phyloP scores from a whole-genome alignment of 2,797 vertebrate genomes.

The Pteronotus mesoamericanus region DNA sequence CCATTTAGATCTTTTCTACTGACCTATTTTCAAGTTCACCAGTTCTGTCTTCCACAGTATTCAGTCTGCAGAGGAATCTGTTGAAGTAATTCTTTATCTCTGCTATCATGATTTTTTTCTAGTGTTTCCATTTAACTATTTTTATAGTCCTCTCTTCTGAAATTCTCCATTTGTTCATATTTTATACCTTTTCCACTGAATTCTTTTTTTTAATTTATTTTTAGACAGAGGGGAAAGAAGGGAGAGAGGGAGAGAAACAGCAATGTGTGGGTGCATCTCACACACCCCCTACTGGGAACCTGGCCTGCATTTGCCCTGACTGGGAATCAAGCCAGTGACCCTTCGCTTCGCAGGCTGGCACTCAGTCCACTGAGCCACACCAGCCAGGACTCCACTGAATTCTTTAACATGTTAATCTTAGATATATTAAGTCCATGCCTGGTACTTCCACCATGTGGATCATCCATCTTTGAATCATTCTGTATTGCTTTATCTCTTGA shows the following conservation, averaged over 20 bases:
- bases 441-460: not conserved
- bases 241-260: no score
- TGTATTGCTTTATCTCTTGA: not conserved
- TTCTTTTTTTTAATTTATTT: no score
- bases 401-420: not conserved
- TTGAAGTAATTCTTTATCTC: not conserved
- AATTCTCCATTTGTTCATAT: not conserved
- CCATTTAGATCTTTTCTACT: not conserved
- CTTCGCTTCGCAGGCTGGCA: no score
- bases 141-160: not conserved
- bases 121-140: not conserved
- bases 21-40: not conserved
- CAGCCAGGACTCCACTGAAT: not conserved
- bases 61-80: not conserved
- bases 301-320: no score
- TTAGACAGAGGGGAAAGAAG: no score
- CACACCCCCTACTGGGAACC: no score
- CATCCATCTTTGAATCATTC: not conserved
- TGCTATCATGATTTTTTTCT: not conserved
- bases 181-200: not conserved
- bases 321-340: no score
- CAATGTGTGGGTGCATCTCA: no score
- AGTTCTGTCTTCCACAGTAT: not conserved
- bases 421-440: not conserved
- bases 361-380: no score